Percentiles rank a stretch among this genome's conserved stretches.
Conservation (phyloP, 2,888 invertebrate genomes). For the Eilema caniola region DNA sequence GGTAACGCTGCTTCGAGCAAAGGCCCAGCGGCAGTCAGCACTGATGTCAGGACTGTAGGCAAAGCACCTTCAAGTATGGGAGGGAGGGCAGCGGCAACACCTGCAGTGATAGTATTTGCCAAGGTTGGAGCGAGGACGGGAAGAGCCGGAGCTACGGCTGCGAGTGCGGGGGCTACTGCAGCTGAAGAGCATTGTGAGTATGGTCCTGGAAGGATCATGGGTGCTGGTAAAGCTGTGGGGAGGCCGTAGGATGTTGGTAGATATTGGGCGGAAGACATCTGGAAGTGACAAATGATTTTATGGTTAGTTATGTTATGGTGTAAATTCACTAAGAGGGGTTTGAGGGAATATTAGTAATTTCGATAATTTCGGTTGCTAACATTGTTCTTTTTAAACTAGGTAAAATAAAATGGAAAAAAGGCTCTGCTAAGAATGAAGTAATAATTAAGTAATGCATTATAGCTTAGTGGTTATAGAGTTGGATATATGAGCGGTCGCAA, state of each 20-base stretch:
- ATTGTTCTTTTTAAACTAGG: too few relatives aligned
- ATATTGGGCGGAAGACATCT: constrained; percentile 35
- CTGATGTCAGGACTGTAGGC: constrained; percentile 64
- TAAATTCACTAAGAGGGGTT: too few relatives aligned
- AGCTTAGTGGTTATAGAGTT: too few relatives aligned
- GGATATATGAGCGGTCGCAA: too few relatives aligned
- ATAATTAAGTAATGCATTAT: too few relatives aligned
- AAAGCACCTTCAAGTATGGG: constrained; percentile 62
- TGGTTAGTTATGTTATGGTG: neutral
- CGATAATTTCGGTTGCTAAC: too few relatives aligned
- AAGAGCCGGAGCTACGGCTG: constrained; percentile 52
- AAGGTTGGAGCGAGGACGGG: constrained; percentile 55
- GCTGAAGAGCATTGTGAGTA: constrained; percentile 24
- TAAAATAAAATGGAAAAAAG: too few relatives aligned
- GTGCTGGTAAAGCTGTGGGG: constrained; percentile 36
- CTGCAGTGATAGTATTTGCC: constrained; percentile 53
- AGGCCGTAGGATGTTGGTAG: constrained; percentile 26
- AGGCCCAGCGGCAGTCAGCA: constrained; percentile 62
- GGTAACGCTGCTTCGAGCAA: constrained; percentile 58
- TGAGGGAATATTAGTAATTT: too few relatives aligned
- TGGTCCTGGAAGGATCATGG: constrained; percentile 40
- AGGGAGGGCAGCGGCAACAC: constrained; percentile 54
- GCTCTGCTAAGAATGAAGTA: too few relatives aligned
- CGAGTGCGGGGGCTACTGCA: constrained; percentile 39
- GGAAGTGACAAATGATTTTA: neutral